A percentile compares a stretch with the other conserved stretches of the same genome.
phyloP scores from a whole-genome alignment of 2,797 vertebrate genomes.

The Notamacropus eugenii region DNA sequence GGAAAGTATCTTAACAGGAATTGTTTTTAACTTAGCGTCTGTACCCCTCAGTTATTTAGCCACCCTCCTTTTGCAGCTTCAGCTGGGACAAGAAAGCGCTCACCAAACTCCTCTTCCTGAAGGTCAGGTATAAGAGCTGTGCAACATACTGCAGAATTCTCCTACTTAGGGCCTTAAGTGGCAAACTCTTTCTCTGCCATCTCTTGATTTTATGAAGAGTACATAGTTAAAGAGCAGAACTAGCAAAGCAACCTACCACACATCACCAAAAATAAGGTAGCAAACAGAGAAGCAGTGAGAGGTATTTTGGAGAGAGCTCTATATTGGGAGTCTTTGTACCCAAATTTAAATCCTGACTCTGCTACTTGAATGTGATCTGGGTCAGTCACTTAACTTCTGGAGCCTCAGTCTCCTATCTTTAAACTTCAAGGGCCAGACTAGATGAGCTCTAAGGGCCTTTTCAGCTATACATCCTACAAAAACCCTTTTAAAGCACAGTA shows the following conservation, averaged over 20 bases:
- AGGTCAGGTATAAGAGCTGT: neutral
- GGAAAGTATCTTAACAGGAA: neutral
- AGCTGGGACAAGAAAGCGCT: conserved; percentile 3
- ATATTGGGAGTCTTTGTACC: neutral
- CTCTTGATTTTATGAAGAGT: conserved; percentile 49
- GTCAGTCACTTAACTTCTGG: neutral
- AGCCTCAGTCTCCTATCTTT: neutral
- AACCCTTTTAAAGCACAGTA: neutral
- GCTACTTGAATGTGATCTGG: neutral
- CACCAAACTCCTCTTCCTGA: neutral
- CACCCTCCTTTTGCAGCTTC: conserved; percentile 37
- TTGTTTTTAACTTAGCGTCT: neutral
- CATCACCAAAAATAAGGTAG: neutral
- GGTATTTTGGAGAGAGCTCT: neutral
- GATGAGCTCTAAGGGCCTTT: neutral
- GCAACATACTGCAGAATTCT: neutral
- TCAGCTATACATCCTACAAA: neutral
- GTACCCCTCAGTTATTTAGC: neutral
- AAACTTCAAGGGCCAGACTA: neutral
- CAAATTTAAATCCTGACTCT: neutral
- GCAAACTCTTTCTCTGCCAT: conserved; percentile 3
- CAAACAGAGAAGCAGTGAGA: neutral
- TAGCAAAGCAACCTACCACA: conserved; percentile 1
- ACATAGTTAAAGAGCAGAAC: conserved; percentile 10
- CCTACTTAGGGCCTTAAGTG: neutral